Evolutionary conservation across 2,113 vertebrate genomes (phyloP), one percentile per base, ranked within the genome.

Genomic region (Tenrec ecaudatus): DNA sequence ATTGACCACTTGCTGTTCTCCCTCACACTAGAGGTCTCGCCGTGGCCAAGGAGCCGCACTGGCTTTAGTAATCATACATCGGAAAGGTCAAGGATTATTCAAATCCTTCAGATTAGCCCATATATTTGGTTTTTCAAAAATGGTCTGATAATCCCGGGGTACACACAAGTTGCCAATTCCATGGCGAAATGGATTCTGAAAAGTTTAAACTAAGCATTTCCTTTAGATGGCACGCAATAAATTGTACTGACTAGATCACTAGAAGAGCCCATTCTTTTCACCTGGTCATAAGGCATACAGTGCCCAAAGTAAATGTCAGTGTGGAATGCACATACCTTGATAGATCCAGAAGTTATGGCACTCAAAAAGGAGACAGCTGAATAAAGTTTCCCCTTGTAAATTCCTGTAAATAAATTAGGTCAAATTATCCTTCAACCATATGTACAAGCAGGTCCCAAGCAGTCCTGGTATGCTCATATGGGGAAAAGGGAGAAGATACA

Each of bases 401-500:
- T 91, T 86, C 95, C 91, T 97, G 97, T 88, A 95, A 96, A 94
- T 16, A 97, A 96, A 96, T 96, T 94, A 96, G 68, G 88, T 20
- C 84, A 96, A 95, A 94, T 96, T 96, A 96, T 95, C 80, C 85
- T 96, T 96, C 96, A 96, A 90, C 84, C 15, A 89, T 86, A 87
- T 92, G 36, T 87, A 91, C 40, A 93, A 78, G 71, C 19, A 92
- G 40, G 11, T 23, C 53, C 68, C 95, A 92, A 93, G 22, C 15
- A 92, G 25, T 91, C n/a, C 3, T 76, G 76, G 75, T 20, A 88
- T 36, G 29, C 3, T 76, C 76, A 78, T 20, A 88, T 36, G n/a
- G 82, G 22, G 6, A 17, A 82, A 92, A 76, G 16, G 16, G 68
- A 38, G 33, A 12, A 62, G 38, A 83, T 40, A 27, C 23, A 66